Evolutionary conservation across 1,140 invertebrate genomes (phyloP), one percentile per base, ranked within the genome.

Genomic region (Drosophila mojavensis): DNA sequence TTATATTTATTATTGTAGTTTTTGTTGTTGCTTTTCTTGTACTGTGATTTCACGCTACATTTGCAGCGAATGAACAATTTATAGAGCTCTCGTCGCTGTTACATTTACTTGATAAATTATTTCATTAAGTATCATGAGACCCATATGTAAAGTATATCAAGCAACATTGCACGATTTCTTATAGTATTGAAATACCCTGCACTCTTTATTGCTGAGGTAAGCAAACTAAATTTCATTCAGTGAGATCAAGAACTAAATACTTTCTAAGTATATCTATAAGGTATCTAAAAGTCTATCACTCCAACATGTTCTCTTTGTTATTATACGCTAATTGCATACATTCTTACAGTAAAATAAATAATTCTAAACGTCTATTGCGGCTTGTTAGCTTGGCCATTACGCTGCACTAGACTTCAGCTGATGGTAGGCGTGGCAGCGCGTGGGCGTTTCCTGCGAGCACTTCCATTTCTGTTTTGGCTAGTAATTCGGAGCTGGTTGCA

Each of bases 31-130:
- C 48, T 63, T 69, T 50, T 15, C 55, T 60, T 39, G 48, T 13
- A 50, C 36, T 75, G 66, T 70, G 67, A 77, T 83, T 84, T 83
- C 75, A 84, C 68, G 81, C 81, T 84, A 83, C 81, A 83, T 83
- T 83, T 84, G 81, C 58, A 43, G 7, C 2, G 26, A 55, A 58
- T 15, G 63, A 54, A 54, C 33, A 64, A 84, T 84, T 67, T 84
- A 72, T 79, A 33, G n/a, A 51, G 51, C 66, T 36, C 65, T 43
- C 20, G 65, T 54, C 55, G 17, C 39, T 30, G 56, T 24, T 61
- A 51, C 58, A 64, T 51, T 70, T 75, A 69, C 47, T 58, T 15
- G n/a, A 28, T 63, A 54, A 75, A 70, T 75, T 75, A 75, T 70
- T 70, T 75, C 54, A 75, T 64, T 59, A 54, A 51, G 28, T 60